Evolutionary conservation across 2,888 invertebrate genomes (phyloP), one percentile per base, ranked within the genome.

Genomic region (Plebejus argus): DNA sequence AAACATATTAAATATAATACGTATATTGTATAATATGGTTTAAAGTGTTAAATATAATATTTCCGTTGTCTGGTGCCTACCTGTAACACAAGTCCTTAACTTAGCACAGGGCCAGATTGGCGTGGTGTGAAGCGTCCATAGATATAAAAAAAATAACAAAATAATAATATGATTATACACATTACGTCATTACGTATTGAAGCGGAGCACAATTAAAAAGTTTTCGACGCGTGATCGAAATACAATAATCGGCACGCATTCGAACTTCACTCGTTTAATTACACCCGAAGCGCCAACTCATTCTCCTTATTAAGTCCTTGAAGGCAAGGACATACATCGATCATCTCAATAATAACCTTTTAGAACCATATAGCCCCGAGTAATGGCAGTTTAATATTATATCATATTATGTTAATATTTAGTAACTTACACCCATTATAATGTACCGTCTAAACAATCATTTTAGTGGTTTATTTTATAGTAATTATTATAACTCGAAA

Each of bases 351-450:
- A 66, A 66, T 66, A 66, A 66, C 66, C 66, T 28, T 66, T 66
- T 66, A 66, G 28, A 28, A 33, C 66, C 66, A 6, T 28, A 66
- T 28, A 66, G 66, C 12, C 58, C 58, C 35, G 83, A 85, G 83
- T 12, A 23, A 61, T 61, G 23, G 61, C 20, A 15, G 28, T 66
- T 66, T 28, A 28, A 66, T 33, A 20, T 2, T 53, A 2, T 58
- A 28, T n/a, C n/a, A n/a, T n/a, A n/a, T n/a, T 33, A n/a, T 49
- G 53, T 18, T 18, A 53, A 45, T n/a, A n/a, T 72, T 72, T 72
- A 66, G 61, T 23, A 39, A 12, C 7, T 12, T 12, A 58, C 1
- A 20, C 18, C 8, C 2, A 20, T 20, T 58, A n/a, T 10, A 20
- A n/a, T 58, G 20, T 58, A 4, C 18, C 4, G 53, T 53, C 1